Evolutionary conservation across 2,888 invertebrate genomes (phyloP), one percentile per base, ranked within the genome.

Genomic region (Antheraea assamensis): DNA sequence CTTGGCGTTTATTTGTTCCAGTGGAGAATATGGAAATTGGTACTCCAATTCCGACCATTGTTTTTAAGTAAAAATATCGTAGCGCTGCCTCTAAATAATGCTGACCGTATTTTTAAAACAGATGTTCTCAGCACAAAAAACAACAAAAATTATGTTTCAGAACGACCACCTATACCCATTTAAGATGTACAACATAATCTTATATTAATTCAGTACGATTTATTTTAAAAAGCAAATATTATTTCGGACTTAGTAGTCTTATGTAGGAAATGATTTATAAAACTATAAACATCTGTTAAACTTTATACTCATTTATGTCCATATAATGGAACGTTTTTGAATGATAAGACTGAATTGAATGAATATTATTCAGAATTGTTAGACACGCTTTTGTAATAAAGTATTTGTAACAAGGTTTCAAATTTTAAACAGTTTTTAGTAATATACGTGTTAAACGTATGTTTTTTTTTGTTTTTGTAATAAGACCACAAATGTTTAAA

Each of bases 1-100:
- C 61, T 64, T 64, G 17, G 30, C 27, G 61, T 64, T 64, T 64
- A 64, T 64, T 64, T 64, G 30, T 64, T 64, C 21, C 21, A 27
- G 30, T 5, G 61, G 61, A 30, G 21, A 64, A 64, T 64, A 64
- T 64, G 61, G 61, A 64, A 64, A 30, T 64, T 4, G 17, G 27
- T 30, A 3, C 30, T 58, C 10, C 58, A 58, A 15, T 64, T 10
- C 61, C 17, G 61, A 24, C 58, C 24, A 24, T 64, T 64, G 61
- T 64, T 64, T 64, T 30, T 64, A 64, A 15, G 27, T 64, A 30
- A 64, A 30, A 64, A 58, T 30, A 61, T 27, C 27, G 27, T 27
- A 24, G 27, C 30, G 27, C 30, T 30, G 30, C 17, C 15, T 64
- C 30, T 17, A 64, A 64, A 64, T 58, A n/a, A 55, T 55, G 0